phyloP scores from a whole-genome alignment of 2,888 invertebrate species.

The Sipha maydis region DNA sequence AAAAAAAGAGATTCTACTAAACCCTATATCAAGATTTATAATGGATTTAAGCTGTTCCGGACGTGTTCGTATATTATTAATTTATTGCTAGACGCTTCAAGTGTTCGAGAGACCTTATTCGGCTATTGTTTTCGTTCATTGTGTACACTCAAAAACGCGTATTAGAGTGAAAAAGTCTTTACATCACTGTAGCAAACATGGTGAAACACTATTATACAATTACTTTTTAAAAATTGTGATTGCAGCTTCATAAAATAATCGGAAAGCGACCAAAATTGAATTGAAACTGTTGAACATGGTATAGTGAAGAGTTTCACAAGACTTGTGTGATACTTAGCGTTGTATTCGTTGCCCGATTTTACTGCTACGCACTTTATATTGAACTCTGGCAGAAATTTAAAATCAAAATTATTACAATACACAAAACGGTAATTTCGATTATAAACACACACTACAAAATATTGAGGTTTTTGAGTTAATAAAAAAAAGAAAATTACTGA shows the following conservation, averaged over 20 bases:
- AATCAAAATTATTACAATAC: no score
- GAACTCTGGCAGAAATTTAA: no score
- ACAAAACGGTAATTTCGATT: no score
- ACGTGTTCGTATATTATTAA: constrained; percentile 50
- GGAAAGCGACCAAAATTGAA: not conserved
- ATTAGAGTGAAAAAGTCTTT: not conserved
- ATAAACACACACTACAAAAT: no score
- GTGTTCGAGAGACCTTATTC: not conserved
- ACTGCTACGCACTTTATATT: no score
- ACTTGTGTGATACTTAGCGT: no score
- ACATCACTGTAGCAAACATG: not conserved
- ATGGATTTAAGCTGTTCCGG: constrained; percentile 41
- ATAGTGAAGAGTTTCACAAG: no score
- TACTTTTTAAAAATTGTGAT: not conserved
- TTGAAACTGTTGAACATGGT: not conserved
- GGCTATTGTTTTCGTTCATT: constrained; percentile 26
- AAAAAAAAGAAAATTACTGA: no score
- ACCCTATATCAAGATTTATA: constrained; percentile 50
- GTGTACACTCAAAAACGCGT: not conserved
- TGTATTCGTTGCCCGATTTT: no score
- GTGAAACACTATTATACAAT: not conserved
- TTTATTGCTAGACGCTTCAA: not conserved
- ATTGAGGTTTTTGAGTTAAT: no score
- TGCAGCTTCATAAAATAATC: not conserved
- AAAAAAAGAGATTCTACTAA: not conserved